Evolutionary conservation across 2,888 invertebrate species (phyloP), one percentile per base, ranked within the genome.

Genomic region (Ormyrus labotus): DNA sequence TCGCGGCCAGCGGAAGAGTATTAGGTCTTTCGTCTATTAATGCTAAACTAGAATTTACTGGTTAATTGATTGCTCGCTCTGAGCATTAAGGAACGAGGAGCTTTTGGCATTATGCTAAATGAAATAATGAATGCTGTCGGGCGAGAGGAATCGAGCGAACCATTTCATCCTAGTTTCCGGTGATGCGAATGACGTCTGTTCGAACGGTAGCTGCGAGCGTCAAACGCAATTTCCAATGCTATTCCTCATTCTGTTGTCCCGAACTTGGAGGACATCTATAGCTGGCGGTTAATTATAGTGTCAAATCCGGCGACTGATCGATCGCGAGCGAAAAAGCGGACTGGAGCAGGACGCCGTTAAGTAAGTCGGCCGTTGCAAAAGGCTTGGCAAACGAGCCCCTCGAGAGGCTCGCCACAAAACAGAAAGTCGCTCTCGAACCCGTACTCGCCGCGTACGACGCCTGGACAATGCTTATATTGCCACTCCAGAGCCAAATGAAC

Each of bases 401-500:
- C 34, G 34, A 34, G 34, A 34, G 34, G 2, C 34, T 34, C 34
- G 2, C 53, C 34, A 67, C n/a, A 75, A 60, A 60, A 53, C 55
- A 68, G 61, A 68, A 75, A 53, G 58, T 67, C 53, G 67, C 61
- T 6, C 50, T 50, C 58, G 19, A 10, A 4, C 48, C 9, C 69
- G 8, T 34, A 47, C 57, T 7, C 8, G 53, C n/a, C 53, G 7
- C 19, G 6, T 48, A 47, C 47, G 55, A 55, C 11, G 9, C 47
- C 53, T n/a, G 55, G 72, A 34, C 72, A 55, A 63, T 63, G 51
- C 61, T 64, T 77, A 61, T 72, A 78, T 78, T 78, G 78, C 61
- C 78, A 72, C 78, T 78, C 68, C 67, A 78, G 72, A 34, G 55
- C 68, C 11, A 71, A 71, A 71, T 64, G 64, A 70, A 65, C 55